A percentile compares a stretch with the other conserved stretches of the same genome.
These are phyloP conservation scores for Centroberyx gerrardi DNA, from an alignment of 2,797 vertebrate species.

Conservation along the genomic window DNA sequence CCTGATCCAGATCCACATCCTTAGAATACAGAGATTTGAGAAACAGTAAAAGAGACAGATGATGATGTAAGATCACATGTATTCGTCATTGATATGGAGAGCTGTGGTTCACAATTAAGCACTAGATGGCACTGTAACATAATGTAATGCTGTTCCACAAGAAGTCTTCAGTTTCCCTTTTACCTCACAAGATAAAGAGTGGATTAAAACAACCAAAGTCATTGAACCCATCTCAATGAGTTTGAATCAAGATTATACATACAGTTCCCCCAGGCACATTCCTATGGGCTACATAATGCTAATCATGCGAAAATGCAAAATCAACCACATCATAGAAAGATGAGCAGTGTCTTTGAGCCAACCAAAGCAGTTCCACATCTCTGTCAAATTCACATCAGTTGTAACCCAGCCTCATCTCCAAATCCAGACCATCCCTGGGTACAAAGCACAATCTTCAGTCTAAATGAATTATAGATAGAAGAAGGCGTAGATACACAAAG, in stretches of 20 bases:
- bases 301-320: not conserved
- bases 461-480: no score
- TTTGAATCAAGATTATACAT: no score
- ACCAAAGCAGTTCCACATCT: not conserved
- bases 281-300: not conserved
- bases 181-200: conserved; percentile 16
- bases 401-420: not conserved
- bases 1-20: not conserved
- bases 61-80: conserved; percentile 17
- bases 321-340: not conserved
- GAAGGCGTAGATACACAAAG: not conserved
- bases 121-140: conserved; percentile 77
- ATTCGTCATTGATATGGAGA: conserved; percentile 7
- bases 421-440: not conserved
- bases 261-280: not conserved
- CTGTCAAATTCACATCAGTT: not conserved
- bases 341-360: no score
- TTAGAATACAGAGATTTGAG: conserved; percentile 14
- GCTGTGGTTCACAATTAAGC: conserved; percentile 31
- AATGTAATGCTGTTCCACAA: conserved; percentile 28
- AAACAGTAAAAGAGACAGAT: conserved; percentile 42
- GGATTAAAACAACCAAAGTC: not conserved
- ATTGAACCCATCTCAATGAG: no score
- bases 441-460: not conserved
- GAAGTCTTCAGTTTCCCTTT: conserved; percentile 1